Evolutionary conservation across 2,113 vertebrate genomes (phyloP).

Genomic region (Crotophaga sulcirostris): DNA sequence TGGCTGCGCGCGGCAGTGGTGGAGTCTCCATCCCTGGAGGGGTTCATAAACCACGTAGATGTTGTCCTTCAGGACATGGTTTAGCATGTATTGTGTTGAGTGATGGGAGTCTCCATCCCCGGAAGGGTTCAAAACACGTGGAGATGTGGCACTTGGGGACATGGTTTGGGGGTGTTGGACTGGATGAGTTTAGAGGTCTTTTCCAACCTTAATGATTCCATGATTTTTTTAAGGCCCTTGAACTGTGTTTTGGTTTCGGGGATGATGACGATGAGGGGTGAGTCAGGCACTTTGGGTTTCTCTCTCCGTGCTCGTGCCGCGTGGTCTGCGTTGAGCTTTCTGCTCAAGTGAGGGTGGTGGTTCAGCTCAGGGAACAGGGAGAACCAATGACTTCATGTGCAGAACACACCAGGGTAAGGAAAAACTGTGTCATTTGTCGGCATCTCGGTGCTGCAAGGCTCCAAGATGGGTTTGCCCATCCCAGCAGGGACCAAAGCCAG

Average conservation of each 20-base stretch:
- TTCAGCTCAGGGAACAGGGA: neutral
- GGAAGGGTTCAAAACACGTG: no score
- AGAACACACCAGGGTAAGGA: neutral
- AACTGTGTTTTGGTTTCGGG: neutral
- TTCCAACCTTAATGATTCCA: no score
- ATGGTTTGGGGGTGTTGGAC: no score
- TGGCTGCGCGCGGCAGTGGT: no score
- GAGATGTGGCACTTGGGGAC: no score
- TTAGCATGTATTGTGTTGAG: no score
- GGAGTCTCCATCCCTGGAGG: no score
- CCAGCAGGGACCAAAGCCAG: neutral
- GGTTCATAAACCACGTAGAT: no score
- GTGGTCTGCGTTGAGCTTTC: no score
- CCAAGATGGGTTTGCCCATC: neutral
- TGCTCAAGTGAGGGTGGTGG: neutral
- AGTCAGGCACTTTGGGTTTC: neutral
- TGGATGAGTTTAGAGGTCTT: no score
- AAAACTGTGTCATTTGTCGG: neutral
- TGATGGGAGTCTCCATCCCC: no score
- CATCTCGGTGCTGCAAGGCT: neutral
- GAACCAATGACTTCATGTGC: neutral
- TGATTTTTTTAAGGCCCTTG: neutral
- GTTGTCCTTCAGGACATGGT: no score
- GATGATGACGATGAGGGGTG: neutral
- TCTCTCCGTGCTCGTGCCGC: neutral